These are phyloP conservation scores for Oreamnos americanus DNA, from an alignment of 2,113 vertebrate species.

Conservation along the genomic window DNA sequence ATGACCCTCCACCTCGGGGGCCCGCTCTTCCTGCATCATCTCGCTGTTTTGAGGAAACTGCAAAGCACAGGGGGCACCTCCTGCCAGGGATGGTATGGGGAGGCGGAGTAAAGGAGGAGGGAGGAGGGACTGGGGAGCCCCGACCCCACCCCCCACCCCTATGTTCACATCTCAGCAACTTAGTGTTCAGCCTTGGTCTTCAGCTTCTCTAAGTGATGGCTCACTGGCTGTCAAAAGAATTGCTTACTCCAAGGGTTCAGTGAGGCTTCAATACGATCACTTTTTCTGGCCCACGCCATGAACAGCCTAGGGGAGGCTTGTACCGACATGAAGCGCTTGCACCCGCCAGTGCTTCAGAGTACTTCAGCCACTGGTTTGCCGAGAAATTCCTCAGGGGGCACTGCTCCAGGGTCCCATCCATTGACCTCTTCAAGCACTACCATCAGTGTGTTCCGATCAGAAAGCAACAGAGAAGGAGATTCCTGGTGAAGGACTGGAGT, in stretches of 20 bases:
- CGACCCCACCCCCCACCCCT: neutral
- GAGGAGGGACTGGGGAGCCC: neutral
- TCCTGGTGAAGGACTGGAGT: neutral
- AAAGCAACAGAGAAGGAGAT: neutral
- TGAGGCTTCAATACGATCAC: neutral
- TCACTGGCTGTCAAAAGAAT: neutral
- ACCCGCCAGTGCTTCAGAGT: neutral
- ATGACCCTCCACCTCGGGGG: neutral
- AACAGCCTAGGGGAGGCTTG: neutral
- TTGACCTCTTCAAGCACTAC: neutral
- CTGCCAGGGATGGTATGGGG: neutral
- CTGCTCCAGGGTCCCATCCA: neutral
- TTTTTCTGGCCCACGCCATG: neutral
- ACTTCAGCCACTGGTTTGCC: neutral
- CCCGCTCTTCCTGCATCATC: neutral
- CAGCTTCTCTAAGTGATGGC: neutral
- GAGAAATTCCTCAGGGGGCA: neutral
- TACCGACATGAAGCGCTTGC: rapidly evolving
- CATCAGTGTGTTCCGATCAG: neutral
- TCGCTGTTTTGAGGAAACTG: neutral
- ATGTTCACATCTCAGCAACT: neutral
- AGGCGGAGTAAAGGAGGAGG: neutral
- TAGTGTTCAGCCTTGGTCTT: neutral
- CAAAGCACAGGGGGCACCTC: neutral
- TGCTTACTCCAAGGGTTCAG: neutral